Percentiles rank a stretch among this genome's conserved stretches.
Conservation (phyloP, 2,113 vertebrate genomes). For the Neotragus moschatus region DNA sequence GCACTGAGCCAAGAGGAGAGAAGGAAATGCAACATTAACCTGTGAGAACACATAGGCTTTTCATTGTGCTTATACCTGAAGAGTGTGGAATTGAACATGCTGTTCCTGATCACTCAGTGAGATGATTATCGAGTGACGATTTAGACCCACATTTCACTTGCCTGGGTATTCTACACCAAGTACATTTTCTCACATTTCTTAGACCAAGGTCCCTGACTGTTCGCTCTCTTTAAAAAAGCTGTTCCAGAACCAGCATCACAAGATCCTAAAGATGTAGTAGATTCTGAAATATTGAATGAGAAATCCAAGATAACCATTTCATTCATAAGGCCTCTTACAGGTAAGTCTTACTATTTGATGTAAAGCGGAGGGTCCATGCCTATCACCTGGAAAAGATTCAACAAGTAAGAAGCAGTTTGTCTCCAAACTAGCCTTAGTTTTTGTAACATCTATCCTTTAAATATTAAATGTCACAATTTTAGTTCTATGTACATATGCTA, state of each 20-base stretch:
- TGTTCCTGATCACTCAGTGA: not conserved
- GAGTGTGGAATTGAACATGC: not conserved
- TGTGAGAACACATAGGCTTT: not conserved
- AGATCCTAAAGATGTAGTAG: not conserved
- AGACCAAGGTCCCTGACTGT: not conserved
- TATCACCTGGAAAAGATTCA: not conserved
- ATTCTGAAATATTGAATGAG: not conserved
- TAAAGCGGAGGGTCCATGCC: not conserved
- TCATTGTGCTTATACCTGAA: not conserved
- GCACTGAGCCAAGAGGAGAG: not conserved
- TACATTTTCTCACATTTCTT: not conserved
- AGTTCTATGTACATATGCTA: not conserved
- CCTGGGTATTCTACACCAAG: not conserved
- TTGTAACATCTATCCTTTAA: not conserved
- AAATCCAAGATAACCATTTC: conserved; percentile 12
- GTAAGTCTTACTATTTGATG: conserved; percentile 19
- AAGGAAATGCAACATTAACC: not conserved
- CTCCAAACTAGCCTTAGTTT: not conserved
- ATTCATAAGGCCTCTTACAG: conserved; percentile 56
- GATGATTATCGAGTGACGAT: not conserved
- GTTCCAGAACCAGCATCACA: not conserved
- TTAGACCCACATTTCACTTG: not conserved
- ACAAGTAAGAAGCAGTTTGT: not conserved
- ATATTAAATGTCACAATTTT: not conserved
- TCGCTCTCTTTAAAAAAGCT: not conserved